phyloP scores from a whole-genome alignment of 1,140 invertebrate species.

The Halesus radiatus region DNA sequence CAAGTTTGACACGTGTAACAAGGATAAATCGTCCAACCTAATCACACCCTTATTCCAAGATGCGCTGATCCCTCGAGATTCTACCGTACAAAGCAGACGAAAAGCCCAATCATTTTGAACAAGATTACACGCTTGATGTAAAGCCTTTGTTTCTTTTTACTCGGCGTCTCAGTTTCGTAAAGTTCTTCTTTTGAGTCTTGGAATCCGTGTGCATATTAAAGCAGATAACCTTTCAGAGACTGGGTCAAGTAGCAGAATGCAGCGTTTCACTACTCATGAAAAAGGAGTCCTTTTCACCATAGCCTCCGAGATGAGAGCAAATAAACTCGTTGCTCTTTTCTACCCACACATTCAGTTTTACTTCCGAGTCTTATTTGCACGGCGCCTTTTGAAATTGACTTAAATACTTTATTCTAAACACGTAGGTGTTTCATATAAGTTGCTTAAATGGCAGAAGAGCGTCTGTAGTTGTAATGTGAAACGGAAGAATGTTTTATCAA shows the following conservation, averaged over 20 bases:
- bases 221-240: conserved; percentile 17
- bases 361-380: neutral
- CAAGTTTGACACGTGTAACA: conserved; percentile 1
- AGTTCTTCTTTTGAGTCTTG: neutral
- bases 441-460: conserved; percentile 25
- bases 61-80: neutral
- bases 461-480: conserved; percentile 9
- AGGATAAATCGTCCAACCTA: conserved; percentile 12
- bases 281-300: neutral
- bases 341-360: neutral
- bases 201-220: neutral
- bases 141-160: neutral
- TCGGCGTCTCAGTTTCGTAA: neutral
- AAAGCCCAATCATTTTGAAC: neutral
- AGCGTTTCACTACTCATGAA: neutral
- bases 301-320: neutral
- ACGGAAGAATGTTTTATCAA: conserved; percentile 10
- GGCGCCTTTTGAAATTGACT: neutral
- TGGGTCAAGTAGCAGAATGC: conserved; percentile 7
- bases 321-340: conserved; percentile 14
- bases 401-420: conserved; percentile 14
- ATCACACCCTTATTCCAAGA: conserved; percentile 6
- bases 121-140: neutral
- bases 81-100: neutral
- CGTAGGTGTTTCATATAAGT: conserved; percentile 24